Conservation (phyloP, 2,113 vertebrate species). For the Lampris incognitus region DNA sequence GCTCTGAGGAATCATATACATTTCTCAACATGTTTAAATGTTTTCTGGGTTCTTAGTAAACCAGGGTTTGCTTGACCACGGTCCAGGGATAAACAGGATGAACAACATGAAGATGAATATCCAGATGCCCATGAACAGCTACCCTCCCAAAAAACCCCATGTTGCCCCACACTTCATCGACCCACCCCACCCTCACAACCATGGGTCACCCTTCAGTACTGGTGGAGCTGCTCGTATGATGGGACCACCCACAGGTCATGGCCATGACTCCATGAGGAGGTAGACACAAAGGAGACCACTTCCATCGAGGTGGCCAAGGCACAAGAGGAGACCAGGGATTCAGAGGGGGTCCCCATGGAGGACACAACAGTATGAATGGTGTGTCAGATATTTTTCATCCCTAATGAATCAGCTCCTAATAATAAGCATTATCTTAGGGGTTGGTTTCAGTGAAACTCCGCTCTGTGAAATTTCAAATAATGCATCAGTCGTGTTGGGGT, state of each 20-base stretch:
- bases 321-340: constrained; percentile 86
- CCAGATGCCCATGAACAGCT: constrained; percentile 89
- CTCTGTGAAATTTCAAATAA: no score
- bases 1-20: not conserved
- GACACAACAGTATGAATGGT: constrained; percentile 87
- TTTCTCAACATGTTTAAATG: not conserved
- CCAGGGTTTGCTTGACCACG: constrained; percentile 85
- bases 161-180: constrained; percentile 86
- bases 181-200: constrained; percentile 84
- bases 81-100: constrained; percentile 80
- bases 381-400: no score
- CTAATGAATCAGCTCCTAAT: no score
- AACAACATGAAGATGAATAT: constrained; percentile 79
- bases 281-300: constrained; percentile 85
- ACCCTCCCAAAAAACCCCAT: constrained; percentile 84
- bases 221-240: constrained; percentile 87
- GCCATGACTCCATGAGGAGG: constrained; percentile 88
- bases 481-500: no score
- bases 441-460: no score
- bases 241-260: constrained; percentile 87
- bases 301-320: constrained; percentile 87
- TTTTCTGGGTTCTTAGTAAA: constrained; percentile 74
- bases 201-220: constrained; percentile 79
- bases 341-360: constrained; percentile 87
- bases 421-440: no score